phyloP scores from a whole-genome alignment of 1,140 invertebrate genomes.

The Galleria mellonella region DNA sequence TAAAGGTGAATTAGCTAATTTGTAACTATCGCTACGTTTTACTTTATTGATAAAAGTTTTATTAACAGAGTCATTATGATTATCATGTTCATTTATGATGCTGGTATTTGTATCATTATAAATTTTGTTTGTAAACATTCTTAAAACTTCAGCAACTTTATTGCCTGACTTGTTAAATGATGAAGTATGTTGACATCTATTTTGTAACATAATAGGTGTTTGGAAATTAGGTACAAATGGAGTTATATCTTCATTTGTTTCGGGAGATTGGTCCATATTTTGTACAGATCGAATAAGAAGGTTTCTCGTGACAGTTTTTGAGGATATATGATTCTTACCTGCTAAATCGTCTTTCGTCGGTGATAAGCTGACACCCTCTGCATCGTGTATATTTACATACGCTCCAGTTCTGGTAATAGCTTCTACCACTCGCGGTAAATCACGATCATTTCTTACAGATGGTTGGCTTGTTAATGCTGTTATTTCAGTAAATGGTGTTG shows the following conservation, averaged over 20 bases:
- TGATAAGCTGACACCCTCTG: slow-evolving; percentile 78
- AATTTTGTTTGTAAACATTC: slow-evolving; percentile 62
- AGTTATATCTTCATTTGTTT: slow-evolving; percentile 36
- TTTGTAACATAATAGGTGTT: slow-evolving; percentile 56
- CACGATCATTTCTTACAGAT: slow-evolving; percentile 14
- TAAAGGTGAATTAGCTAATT: slow-evolving; percentile 85
- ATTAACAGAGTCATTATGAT: slow-evolving; percentile 16
- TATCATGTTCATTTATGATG: slow-evolving; percentile 15
- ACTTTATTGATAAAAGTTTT: slow-evolving; percentile 70
- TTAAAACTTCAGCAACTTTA: slow-evolving; percentile 67
- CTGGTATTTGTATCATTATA: slow-evolving; percentile 14
- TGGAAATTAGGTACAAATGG: slow-evolving; percentile 66
- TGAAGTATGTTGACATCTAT: slow-evolving; percentile 35
- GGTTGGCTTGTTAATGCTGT: slow-evolving; percentile 22
- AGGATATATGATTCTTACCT: slow-evolving; percentile 73
- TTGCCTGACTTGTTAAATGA: slow-evolving; percentile 32
- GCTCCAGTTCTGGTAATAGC: slow-evolving; percentile 76
- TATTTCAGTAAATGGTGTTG: slow-evolving; percentile 64
- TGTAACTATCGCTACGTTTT: slow-evolving; percentile 90
- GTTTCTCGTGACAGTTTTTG: slow-evolving; percentile 31
- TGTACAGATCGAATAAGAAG: slow-evolving; percentile 21
- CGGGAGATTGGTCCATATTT: slow-evolving; percentile 16
- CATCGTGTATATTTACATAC: slow-evolving; percentile 82
- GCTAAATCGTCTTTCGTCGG: slow-evolving; percentile 74
- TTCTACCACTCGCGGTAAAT: slow-evolving; percentile 56